Evolutionary conservation across 2,113 vertebrate species (phyloP), one percentile per base, ranked within the genome.

Genomic region (Lates calcarifer): DNA sequence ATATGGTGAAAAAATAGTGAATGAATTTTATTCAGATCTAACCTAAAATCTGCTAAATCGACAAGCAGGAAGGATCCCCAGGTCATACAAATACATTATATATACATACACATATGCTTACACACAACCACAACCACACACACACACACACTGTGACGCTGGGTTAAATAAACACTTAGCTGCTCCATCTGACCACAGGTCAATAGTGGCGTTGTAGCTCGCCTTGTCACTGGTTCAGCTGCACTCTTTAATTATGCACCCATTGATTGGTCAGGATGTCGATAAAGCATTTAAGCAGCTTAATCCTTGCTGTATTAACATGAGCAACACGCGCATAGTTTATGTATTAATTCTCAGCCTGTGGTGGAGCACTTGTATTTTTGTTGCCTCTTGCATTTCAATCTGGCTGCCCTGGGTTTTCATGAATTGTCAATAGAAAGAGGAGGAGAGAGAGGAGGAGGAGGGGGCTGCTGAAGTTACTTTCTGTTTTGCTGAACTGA

Each of bases 101-200:
- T 33, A 84, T n/a, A 76, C 26, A 57, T 24, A 47, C 74, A 43
- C 31, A 53, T 31, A 51, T 47, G 43, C 53, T 62, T 26, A 45
- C 61, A 51, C 58, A 73, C n/a, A n/a, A n/a, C n/a, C n/a, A n/a
- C n/a, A n/a, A n/a, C n/a, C n/a, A n/a, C n/a, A n/a, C n/a, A n/a
- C 62, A 73, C 39, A 2, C 47, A n/a, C 12, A 31, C 70, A 62
- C 29, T 3, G 17, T 53, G 73, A 53, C 60, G 57, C 67, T 17
- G 43, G 65, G 82, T 88, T 90, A 92, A 88, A 85, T 70, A 90
- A 90, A 90, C 87, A 87, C 72, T 90, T 87, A 84, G 75, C 79
- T 35, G 37, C 84, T 77, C 55, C 37, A 68, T 69, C 65, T 49
- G 77, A 78, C 83, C 75, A 18, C 33, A 14, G 77, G 81, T 91